phyloP scores from a whole-genome alignment of 92 coral and sea anemone genomes.

The Palythoa grandis region DNA sequence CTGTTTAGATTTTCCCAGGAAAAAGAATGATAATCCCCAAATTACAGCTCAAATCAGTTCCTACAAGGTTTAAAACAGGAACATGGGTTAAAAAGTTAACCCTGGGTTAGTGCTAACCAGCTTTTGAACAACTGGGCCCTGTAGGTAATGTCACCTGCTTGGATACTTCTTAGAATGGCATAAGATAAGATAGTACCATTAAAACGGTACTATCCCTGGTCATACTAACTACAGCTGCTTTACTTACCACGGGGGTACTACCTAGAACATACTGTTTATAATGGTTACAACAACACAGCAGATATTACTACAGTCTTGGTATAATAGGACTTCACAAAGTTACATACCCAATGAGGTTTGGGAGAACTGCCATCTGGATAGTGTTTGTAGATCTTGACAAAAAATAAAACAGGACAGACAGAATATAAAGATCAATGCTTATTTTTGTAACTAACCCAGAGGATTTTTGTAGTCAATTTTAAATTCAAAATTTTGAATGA shows the following conservation, averaged over 20 bases:
- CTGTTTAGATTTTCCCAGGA: too few species aligned
- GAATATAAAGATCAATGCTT: neutral
- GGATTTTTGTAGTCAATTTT: too few species aligned
- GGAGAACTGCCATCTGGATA: constrained; percentile 75
- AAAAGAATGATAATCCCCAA: too few species aligned
- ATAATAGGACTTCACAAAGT: neutral
- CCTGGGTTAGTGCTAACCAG: too few species aligned
- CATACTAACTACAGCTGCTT: neutral
- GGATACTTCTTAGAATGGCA: too few species aligned
- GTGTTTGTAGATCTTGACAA: constrained; percentile 80
- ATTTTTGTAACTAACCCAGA: neutral
- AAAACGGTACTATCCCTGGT: neutral
- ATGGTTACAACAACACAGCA: neutral
- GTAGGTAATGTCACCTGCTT: too few species aligned
- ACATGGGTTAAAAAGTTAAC: too few species aligned
- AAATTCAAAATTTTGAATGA: too few species aligned
- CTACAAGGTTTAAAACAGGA: too few species aligned
- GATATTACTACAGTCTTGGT: neutral
- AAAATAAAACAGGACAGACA: constrained; percentile 14
- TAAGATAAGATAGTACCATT: too few species aligned
- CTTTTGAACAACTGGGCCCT: too few species aligned
- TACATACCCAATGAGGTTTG: constrained; percentile 93
- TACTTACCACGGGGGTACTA: neutral
- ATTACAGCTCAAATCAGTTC: too few species aligned
- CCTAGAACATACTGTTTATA: neutral